Base-by-base conservation (phyloP, 37 sponge, comb jelly and placozoan species). In the Cladorhizidae sp. region DNA sequence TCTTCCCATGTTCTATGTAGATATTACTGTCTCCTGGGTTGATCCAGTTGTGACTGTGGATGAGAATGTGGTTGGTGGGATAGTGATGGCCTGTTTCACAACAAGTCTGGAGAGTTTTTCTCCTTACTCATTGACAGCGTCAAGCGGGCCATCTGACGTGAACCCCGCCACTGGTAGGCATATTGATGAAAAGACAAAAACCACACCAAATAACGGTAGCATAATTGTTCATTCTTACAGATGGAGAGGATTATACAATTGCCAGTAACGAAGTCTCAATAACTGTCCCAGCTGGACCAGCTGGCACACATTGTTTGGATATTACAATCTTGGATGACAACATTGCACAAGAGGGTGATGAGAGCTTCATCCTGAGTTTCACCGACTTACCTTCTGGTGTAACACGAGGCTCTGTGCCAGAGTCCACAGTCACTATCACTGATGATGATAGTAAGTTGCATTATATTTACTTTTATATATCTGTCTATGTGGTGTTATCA, bases 381-480 rank as follows among this genome's bases (percentile, higher is more conserved):
- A 33, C 25, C 2, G 69, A 40, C 26, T 37, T 70, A 7, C 59
- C 76, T 22, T 29, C 70, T 63, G 85, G 71, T 23, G 55, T 84
- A 22, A 61, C 33, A 7, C 49, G 55, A 1, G 85, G 77, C 52
- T 1, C 37, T 0, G 35, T 20, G 31, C 28, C 64, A 54, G 49
- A 6, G 23, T 42, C 85, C 15, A 56, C 61, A 22, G 69, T 84
- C 61, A 57, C 25, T 9, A 74, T 83, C 51, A 43, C 8, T 28
- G 78, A 77, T 43, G 65, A 61, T 79, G 79, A 67, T 67, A 37
- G 79, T 79, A 42, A 45, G 69, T 67, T 17, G 7, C 11, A 73
- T 7, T 3, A 18, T 43, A 6, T 21, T 8, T 14, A n/a, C 29
- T 25, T 23, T 21, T 51, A 31, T 25, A 33, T 15, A 73, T 70